These are phyloP conservation scores for Romanogobio albipinnatus DNA, from an alignment of 2,113 vertebrate species.

Conservation along the genomic window DNA sequence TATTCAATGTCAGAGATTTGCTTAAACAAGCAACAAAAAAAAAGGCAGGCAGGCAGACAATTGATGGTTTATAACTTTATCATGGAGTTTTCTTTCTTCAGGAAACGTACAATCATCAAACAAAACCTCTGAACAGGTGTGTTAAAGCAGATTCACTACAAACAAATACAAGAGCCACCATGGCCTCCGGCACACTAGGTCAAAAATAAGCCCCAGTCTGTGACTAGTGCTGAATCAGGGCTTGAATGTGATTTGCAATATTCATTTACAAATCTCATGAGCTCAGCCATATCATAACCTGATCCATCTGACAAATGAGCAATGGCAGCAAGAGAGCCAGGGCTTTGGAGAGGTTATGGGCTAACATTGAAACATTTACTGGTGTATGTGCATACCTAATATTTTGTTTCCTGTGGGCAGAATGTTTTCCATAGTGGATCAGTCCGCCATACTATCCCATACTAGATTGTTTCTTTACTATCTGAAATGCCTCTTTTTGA, in stretches of 20 bases:
- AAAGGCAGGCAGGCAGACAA: no score
- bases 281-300: constrained; percentile 58
- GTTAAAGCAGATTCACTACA: constrained; percentile 4
- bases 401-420: background rate
- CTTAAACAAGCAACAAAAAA: no score
- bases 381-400: constrained; percentile 28
- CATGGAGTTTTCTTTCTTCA: background rate
- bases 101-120: background rate
- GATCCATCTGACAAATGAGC: constrained; percentile 24
- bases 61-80: background rate
- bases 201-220: constrained; percentile 62
- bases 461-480: background rate
- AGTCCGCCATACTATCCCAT: background rate
- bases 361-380: constrained; percentile 20
- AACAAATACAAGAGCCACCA: background rate
- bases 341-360: constrained; percentile 2
- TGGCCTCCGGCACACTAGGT: background rate
- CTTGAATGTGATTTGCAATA: constrained; percentile 64
- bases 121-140: background rate
- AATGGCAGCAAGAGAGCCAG: constrained; percentile 1
- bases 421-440: background rate
- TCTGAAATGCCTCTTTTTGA: background rate
- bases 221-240: constrained; percentile 72
- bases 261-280: constrained; percentile 73
- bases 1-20: no score